Evolutionary conservation across 2,797 vertebrate species (phyloP), one percentile per base, ranked within the genome.

Genomic region (Hemitrygon akajei): DNA sequence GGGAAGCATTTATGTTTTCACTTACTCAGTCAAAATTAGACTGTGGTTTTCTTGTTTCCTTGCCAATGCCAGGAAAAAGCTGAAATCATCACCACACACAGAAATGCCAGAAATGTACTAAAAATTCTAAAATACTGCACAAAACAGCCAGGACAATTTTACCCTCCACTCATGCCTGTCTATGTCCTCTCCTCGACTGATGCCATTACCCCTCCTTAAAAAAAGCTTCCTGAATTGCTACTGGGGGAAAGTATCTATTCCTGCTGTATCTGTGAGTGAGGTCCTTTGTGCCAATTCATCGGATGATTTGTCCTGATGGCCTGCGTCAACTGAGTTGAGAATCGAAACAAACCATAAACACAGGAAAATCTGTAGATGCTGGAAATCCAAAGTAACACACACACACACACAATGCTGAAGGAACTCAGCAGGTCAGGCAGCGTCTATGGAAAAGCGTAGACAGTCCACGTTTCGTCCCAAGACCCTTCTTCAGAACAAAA

Each of bases 11-110:
- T 69, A 89, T 37, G 63, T 37, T 89, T 69, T 89, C 34, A 69
- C 69, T 89, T 66, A 66, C 37, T 63, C 86, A 89, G 60, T 69
- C 69, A 69, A 89, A 37, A 89, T 69, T 69, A 89, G n/a, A 86
- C 82, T 58, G 22, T 89, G 60, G 14, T 66, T 66, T 89, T 66
- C 58, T 66, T 86, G 56, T n/a, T 86, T 89, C 63, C 60, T 22
- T 27, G 80, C 30, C 82, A 60, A 25, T 27, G 58, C 0, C n/a
- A 14, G 20, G 82, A 58, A 30, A 86, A 86, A 27, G 58, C 30
- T 89, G 63, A 89, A 34, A 14, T 34, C 14, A 66, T 89, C 34
- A 66, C 30, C 11, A 20, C 34, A n/a, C 34, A n/a, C 7, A 34
- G 86, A 3, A 89, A 37, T 14, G 14, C n/a, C 58, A 87, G 58